A percentile compares a stretch with the other conserved stretches of the same genome.
Conservation (phyloP, 2,113 vertebrate species). For the Muscicapa adusta region DNA sequence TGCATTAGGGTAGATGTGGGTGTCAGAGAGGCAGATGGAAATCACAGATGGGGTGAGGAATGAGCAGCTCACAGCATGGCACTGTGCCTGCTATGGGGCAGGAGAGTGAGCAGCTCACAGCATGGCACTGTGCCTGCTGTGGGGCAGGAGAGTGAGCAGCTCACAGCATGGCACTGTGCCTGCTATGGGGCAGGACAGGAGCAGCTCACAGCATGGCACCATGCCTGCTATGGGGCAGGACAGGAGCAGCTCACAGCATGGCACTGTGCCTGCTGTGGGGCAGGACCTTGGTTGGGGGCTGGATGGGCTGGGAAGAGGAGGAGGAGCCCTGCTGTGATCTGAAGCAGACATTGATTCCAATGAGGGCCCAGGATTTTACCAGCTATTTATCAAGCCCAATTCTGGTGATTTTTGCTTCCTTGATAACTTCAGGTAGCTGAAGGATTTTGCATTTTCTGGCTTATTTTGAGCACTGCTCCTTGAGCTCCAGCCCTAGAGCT, state of each 20-base stretch:
- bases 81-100: fast-evolving
- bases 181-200: background rate
- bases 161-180: fast-evolving
- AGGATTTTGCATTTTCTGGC: background rate
- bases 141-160: background rate
- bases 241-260: fast-evolving
- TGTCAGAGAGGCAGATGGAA: background rate
- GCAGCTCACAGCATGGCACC: fast-evolving
- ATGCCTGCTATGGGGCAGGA: fast-evolving
- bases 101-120: background rate
- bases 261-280: fast-evolving
- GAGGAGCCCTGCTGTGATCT: background rate
- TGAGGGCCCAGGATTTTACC: background rate
- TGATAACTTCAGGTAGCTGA: background rate
- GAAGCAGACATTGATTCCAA: background rate
- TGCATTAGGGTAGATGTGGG: background rate
- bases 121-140: fast-evolving
- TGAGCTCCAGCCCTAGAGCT: fast-evolving
- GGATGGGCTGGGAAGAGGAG: background rate
- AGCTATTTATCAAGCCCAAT: background rate
- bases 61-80: fast-evolving
- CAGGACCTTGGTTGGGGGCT: background rate
- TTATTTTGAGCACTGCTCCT: background rate
- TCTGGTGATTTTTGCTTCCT: background rate
- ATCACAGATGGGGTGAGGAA: background rate